Conservation (phyloP, 2,113 vertebrate species). For the Cyanoramphus novaezelandiae region DNA sequence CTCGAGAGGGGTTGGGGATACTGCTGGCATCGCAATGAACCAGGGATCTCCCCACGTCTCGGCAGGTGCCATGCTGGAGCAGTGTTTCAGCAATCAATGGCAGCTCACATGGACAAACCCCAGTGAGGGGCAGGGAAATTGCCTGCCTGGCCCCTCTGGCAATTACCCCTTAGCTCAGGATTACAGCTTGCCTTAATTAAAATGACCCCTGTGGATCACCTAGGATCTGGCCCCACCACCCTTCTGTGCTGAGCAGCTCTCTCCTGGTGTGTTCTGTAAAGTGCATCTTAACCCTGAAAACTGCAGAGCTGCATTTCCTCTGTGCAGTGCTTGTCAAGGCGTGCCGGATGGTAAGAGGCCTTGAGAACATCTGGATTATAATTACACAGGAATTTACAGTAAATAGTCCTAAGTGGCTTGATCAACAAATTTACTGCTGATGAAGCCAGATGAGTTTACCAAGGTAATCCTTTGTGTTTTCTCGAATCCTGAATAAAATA, state of each 20-base stretch:
- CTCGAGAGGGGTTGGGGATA: rapidly evolving
- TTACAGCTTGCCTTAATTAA: not conserved
- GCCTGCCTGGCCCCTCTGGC: not conserved
- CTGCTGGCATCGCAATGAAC: rapidly evolving
- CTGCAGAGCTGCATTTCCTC: not conserved
- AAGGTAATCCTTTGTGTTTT: not conserved
- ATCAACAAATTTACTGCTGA: slow-evolving; percentile 33
- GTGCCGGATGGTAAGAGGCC: not conserved
- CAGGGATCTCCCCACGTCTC: rapidly evolving
- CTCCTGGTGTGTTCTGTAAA: not conserved
- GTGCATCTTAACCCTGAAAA: not conserved
- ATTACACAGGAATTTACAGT: slow-evolving; percentile 23
- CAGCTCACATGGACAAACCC: not conserved
- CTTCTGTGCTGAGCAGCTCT: rapidly evolving
- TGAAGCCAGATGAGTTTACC: not conserved
- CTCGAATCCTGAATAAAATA: not conserved
- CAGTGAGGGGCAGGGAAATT: not conserved
- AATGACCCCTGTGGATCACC: rapidly evolving
- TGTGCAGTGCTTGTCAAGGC: not conserved
- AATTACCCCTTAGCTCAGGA: not conserved
- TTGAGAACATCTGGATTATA: slow-evolving; percentile 6
- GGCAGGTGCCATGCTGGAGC: rapidly evolving
- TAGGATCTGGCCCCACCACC: rapidly evolving
- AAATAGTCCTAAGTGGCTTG: slow-evolving; percentile 10
- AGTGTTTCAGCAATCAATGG: not conserved